These are phyloP conservation scores for Puma concolor DNA, from an alignment of 2,113 vertebrate genomes.

Conservation along the genomic window DNA sequence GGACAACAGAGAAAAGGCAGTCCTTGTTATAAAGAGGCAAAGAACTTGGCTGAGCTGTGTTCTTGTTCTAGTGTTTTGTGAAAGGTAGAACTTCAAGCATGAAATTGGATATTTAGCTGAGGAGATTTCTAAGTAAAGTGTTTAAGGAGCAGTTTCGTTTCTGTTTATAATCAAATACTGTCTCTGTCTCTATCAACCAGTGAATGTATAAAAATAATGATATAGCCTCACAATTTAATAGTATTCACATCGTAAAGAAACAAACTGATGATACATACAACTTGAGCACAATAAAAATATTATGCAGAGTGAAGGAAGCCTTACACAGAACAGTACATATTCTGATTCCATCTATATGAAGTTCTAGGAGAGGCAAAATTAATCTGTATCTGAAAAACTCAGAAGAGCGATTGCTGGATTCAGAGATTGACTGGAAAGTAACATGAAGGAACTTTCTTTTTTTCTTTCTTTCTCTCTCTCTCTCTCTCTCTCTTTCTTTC, in stretches of 20 bases:
- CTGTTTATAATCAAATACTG: background rate
- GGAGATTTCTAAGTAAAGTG: background rate
- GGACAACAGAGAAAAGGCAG: background rate
- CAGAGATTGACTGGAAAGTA: background rate
- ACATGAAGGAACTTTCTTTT: background rate
- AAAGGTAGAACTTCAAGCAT: background rate
- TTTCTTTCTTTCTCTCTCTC: no score
- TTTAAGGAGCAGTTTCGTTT: constrained; percentile 22
- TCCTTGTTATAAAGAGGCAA: background rate
- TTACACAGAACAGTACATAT: background rate
- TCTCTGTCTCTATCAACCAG: background rate
- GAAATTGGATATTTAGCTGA: background rate
- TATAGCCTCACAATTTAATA: background rate
- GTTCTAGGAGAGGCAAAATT: background rate
- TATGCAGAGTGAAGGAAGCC: background rate
- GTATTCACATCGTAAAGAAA: background rate
- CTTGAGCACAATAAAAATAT: background rate
- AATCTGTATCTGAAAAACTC: background rate
- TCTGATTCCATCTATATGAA: background rate
- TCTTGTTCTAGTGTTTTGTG: background rate
- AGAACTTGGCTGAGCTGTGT: background rate
- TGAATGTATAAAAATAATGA: background rate
- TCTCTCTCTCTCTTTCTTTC: no score
- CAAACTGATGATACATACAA: background rate
- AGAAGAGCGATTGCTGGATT: background rate